phyloP scores from a whole-genome alignment of 2,113 vertebrate genomes.

The Capreolus pygargus region DNA sequence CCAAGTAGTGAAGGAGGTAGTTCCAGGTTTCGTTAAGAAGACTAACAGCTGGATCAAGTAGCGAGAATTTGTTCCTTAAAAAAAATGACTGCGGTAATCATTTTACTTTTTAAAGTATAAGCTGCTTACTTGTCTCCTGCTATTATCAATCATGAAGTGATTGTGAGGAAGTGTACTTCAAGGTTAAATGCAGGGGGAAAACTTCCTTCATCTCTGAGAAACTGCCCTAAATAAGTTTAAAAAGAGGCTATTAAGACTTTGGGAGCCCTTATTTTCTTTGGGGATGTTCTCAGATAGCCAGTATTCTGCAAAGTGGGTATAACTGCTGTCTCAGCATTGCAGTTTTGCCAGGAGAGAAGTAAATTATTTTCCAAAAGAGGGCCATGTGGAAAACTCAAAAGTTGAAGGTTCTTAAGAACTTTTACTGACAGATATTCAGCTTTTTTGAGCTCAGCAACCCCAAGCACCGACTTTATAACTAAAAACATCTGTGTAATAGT shows the following conservation, averaged over 20 bases:
- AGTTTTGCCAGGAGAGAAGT: slow-evolving; percentile 26
- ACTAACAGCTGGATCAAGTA: background rate
- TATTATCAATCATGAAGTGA: slow-evolving; percentile 43
- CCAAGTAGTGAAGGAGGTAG: background rate
- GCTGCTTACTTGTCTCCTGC: slow-evolving; percentile 27
- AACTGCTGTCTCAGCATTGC: slow-evolving; percentile 57
- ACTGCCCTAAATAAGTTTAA: slow-evolving; percentile 48
- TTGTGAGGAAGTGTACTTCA: slow-evolving; percentile 17
- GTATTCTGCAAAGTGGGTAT: slow-evolving; percentile 8
- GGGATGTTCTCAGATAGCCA: slow-evolving; percentile 40
- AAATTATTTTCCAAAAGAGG: slow-evolving; percentile 30
- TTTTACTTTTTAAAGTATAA: slow-evolving; percentile 37
- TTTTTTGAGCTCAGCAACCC: background rate
- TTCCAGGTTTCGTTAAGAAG: background rate
- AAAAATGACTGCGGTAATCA: background rate
- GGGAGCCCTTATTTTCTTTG: background rate
- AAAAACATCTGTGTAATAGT: background rate
- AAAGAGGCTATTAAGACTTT: background rate
- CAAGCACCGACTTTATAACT: background rate
- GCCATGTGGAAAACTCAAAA: background rate
- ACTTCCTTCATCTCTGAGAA: background rate
- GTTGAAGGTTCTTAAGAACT: background rate
- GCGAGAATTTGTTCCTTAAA: background rate
- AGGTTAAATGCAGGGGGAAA: slow-evolving; percentile 41
- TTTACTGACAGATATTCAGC: background rate